Conservation (phyloP, 2,888 invertebrate species). For the Acronicta alni region DNA sequence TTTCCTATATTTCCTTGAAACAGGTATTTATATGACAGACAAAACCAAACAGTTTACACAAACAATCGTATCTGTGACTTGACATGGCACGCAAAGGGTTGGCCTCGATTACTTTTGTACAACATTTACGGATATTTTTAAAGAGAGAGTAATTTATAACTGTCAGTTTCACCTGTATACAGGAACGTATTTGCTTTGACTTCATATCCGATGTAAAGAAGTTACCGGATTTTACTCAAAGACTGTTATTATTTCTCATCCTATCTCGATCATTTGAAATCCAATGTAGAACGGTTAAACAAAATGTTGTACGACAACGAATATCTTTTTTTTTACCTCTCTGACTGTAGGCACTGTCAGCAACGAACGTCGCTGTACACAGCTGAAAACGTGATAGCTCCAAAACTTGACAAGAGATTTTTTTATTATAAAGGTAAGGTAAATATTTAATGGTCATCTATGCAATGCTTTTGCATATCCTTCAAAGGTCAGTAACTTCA, state of each 20-base stretch:
- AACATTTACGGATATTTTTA: constrained; percentile 7
- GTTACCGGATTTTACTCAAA: not conserved
- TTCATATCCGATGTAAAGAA: not conserved
- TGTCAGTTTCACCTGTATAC: not conserved
- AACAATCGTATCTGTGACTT: constrained; percentile 16
- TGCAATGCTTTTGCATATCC: too few species aligned
- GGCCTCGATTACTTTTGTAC: not conserved
- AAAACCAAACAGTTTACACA: constrained; percentile 23
- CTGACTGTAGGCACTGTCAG: too few species aligned
- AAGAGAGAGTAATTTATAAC: constrained; percentile 3
- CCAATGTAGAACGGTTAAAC: too few species aligned
- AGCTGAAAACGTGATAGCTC: too few species aligned
- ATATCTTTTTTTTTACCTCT: too few species aligned
- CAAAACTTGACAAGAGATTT: too few species aligned
- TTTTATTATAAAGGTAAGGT: too few species aligned
- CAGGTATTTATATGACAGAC: not conserved
- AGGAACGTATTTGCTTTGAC: not conserved
- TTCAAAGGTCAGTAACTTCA: too few species aligned
- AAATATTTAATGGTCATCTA: too few species aligned
- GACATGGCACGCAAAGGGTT: constrained; percentile 20
- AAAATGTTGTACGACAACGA: too few species aligned
- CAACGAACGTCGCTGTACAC: too few species aligned
- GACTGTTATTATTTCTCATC: not conserved
- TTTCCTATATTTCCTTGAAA: not conserved
- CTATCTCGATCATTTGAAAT: too few species aligned